A percentile compares a stretch with the other conserved stretches of the same genome.
These are phyloP conservation scores for Aurelia coerulea DNA, from an alignment of 30 jellyfish, hydroid and myxozoan genomes.

Conservation along the genomic window DNA sequence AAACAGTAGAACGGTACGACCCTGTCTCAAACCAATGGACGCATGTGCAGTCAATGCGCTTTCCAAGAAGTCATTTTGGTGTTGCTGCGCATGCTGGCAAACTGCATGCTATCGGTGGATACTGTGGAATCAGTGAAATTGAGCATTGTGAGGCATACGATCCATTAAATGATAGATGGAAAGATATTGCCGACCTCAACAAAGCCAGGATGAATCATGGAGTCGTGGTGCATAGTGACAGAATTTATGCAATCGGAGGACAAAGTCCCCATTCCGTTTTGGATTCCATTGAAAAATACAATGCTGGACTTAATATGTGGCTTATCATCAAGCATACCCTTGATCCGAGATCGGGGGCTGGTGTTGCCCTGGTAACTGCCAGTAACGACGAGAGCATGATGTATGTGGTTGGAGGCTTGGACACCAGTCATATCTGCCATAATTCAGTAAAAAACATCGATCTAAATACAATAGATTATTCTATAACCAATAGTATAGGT, in stretches of 20 bases:
- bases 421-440: slow-evolving; percentile 63
- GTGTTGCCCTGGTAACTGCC: slow-evolving; percentile 68
- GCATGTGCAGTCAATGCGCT: slow-evolving; percentile 76
- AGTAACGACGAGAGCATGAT: slow-evolving; percentile 60
- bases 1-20: slow-evolving; percentile 87
- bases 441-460: slow-evolving; percentile 67
- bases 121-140: slow-evolving; percentile 91
- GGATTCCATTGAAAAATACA: slow-evolving; percentile 88
- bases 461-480: slow-evolving; percentile 76
- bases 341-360: slow-evolving; percentile 83
- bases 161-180: slow-evolving; percentile 77
- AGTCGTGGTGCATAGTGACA: slow-evolving; percentile 71
- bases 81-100: slow-evolving; percentile 75
- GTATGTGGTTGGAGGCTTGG: slow-evolving; percentile 84
- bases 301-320: slow-evolving; percentile 95
- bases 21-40: slow-evolving; percentile 84
- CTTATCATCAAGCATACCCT: slow-evolving; percentile 80
- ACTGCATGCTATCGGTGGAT: slow-evolving; percentile 87
- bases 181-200: slow-evolving; percentile 79
- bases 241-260: slow-evolving; percentile 96
- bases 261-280: slow-evolving; percentile 66
- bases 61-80: slow-evolving; percentile 93
- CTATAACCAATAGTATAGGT: slow-evolving; percentile 52
- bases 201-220: slow-evolving; percentile 94
- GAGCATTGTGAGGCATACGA: slow-evolving; percentile 94